Evolutionary conservation across 2,888 invertebrate species (phyloP).

Genomic region (Dichetophora obliterata): DNA sequence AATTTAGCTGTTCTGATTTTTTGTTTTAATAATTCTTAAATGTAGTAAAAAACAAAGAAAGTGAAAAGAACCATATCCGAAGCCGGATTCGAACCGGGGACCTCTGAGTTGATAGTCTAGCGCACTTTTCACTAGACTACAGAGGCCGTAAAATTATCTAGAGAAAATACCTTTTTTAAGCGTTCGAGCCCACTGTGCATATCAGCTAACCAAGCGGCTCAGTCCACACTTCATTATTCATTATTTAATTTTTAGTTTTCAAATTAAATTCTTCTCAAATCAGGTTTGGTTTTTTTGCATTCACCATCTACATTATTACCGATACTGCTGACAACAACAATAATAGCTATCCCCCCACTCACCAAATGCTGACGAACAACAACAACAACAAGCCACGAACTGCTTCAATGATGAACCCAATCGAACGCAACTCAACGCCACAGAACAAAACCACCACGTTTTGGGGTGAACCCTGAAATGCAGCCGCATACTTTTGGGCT

Average conservation of each 20-base stretch:
- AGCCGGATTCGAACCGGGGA: no score
- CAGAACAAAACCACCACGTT: conserved; percentile 38
- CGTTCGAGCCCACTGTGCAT: not conserved
- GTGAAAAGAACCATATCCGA: no score
- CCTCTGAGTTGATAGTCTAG: no score
- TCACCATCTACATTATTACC: not conserved
- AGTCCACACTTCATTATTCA: conserved; percentile 12
- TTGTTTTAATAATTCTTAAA: no score
- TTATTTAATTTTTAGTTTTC: conserved; percentile 34
- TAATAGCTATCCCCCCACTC: not conserved
- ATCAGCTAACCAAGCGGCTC: not conserved
- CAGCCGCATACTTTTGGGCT: conserved; percentile 28
- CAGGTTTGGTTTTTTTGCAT: not conserved
- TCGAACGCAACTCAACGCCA: conserved; percentile 39
- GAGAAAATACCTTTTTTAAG: not conserved
- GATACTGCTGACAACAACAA: not conserved
- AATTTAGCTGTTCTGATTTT: no score
- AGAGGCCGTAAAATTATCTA: no score
- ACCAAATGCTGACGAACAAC: not conserved
- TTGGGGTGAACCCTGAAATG: conserved; percentile 42
- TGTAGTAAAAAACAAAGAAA: no score
- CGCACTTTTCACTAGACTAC: no score
- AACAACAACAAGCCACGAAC: not conserved
- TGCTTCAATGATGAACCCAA: conserved; percentile 23
- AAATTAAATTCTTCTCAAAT: conserved; percentile 35